A percentile compares a stretch with the other conserved stretches of the same genome.
These are phyloP conservation scores for Thalassoma bifasciatum DNA, from an alignment of 2,113 vertebrate genomes.

Conservation along the genomic window DNA sequence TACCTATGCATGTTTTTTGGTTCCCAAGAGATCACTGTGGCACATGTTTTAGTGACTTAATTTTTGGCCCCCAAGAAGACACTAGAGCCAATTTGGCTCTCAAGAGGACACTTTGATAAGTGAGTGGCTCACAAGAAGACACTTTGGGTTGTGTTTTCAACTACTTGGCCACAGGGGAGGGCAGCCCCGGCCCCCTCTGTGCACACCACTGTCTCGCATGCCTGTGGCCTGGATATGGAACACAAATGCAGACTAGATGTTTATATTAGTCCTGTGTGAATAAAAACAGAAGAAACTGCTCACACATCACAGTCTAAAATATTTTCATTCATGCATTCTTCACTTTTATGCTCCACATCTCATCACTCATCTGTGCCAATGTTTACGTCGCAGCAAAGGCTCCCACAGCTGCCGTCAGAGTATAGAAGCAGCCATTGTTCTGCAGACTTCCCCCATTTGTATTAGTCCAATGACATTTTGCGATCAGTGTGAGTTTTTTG, in stretches of 20 bases:
- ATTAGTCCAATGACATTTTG: constrained; percentile 52
- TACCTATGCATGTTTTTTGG: too few relatives aligned
- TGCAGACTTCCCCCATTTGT: constrained; percentile 44
- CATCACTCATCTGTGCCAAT: constrained; percentile 41
- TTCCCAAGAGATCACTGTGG: too few relatives aligned
- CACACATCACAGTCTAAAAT: neutral
- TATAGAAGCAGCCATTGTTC: constrained; percentile 41
- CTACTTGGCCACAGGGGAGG: too few relatives aligned
- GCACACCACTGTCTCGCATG: too few relatives aligned
- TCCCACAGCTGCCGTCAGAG: constrained; percentile 42
- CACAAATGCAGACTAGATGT: constrained; percentile 1
- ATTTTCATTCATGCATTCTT: constrained; percentile 38
- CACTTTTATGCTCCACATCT: constrained; percentile 17
- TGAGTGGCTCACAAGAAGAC: too few relatives aligned
- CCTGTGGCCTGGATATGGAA: constrained; percentile 4
- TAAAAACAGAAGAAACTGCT: constrained; percentile 18
- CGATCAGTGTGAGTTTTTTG: constrained; percentile 53
- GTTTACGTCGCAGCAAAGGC: constrained; percentile 45
- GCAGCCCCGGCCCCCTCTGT: too few relatives aligned
- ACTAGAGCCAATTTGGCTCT: too few relatives aligned
- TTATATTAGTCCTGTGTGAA: constrained; percentile 5
- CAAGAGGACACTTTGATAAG: too few relatives aligned
- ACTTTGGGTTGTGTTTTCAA: too few relatives aligned
- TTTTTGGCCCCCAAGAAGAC: too few relatives aligned
- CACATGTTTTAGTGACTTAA: too few relatives aligned